Percentiles rank a stretch among this genome's conserved stretches.
These are phyloP conservation scores for Isurus oxyrinchus DNA, from an alignment of 2,113 vertebrate genomes.

Conservation along the genomic window DNA sequence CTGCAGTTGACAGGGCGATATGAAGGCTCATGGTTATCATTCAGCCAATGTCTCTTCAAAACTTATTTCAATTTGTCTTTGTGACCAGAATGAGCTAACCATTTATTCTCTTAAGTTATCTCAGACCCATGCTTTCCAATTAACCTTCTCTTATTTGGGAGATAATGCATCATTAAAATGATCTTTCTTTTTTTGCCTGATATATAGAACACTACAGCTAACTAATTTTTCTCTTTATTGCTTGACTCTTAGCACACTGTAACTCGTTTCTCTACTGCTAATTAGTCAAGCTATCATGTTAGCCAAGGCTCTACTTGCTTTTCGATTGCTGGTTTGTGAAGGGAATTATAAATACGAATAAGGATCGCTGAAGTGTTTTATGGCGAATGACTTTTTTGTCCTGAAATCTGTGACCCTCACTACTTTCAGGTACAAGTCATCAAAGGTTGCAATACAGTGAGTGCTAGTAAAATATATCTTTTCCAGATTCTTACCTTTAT, in stretches of 20 bases:
- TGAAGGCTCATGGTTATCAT: not conserved
- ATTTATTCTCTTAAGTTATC: conserved; percentile 25
- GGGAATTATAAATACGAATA: not conserved
- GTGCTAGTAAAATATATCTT: not conserved
- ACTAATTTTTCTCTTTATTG: conserved; percentile 17
- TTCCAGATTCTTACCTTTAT: not conserved
- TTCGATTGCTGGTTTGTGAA: not conserved
- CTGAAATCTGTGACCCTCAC: not conserved
- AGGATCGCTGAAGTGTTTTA: not conserved
- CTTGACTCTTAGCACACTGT: conserved; percentile 1
- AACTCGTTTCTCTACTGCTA: not conserved
- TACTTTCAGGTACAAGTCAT: not conserved
- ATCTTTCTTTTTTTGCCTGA: not conserved
- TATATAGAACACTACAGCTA: not conserved
- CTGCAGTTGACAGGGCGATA: not conserved
- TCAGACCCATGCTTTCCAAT: conserved; percentile 18
- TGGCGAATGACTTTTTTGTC: not conserved
- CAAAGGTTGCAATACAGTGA: not conserved
- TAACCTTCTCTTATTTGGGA: conserved; percentile 30
- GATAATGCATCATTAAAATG: conserved; percentile 33
- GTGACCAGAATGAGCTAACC: not conserved
- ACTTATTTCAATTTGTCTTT: conserved; percentile 7
- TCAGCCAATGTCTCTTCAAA: not conserved
- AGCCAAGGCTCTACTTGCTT: not conserved
- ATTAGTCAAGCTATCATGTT: conserved; percentile 20